Evolutionary conservation across 2,113 vertebrate species (phyloP).

Genomic region (Apaloderma vittatum): DNA sequence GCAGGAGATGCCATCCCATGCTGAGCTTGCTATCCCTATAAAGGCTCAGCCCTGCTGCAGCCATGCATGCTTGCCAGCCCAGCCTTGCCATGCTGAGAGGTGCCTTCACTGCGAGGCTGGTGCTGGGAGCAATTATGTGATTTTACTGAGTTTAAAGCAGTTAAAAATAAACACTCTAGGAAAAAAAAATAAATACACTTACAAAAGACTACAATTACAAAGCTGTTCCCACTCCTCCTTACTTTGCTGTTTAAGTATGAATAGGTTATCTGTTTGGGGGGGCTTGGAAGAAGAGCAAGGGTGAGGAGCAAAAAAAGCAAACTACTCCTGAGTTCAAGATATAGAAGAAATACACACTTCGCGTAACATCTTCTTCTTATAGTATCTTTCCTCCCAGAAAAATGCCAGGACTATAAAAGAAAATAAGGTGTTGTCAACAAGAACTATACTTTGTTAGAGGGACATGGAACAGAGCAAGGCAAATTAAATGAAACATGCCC

Average conservation of each 20-base stretch:
- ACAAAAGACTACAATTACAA: not conserved
- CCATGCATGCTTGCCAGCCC: rapidly evolving
- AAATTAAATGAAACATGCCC: not conserved
- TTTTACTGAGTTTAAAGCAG: not conserved
- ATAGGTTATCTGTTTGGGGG: not conserved
- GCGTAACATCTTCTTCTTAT: not conserved
- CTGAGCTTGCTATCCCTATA: rapidly evolving
- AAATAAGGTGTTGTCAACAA: not conserved
- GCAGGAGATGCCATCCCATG: rapidly evolving
- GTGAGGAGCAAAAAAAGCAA: not conserved
- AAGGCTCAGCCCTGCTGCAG: not conserved
- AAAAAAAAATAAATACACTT: not conserved
- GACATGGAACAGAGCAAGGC: not conserved
- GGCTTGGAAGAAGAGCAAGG: not conserved
- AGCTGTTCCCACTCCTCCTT: not conserved
- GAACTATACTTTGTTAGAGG: not conserved
- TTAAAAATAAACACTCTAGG: not conserved
- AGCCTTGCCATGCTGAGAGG: not conserved
- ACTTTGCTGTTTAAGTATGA: not conserved
- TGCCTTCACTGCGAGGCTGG: rapidly evolving
- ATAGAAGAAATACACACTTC: not conserved
- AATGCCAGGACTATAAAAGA: not conserved
- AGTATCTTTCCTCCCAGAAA: not conserved
- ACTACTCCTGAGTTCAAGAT: not conserved
- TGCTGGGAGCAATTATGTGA: not conserved